Evolutionary conservation across 2,113 vertebrate genomes (phyloP).

Genomic region (Miniopterus natalensis): DNA sequence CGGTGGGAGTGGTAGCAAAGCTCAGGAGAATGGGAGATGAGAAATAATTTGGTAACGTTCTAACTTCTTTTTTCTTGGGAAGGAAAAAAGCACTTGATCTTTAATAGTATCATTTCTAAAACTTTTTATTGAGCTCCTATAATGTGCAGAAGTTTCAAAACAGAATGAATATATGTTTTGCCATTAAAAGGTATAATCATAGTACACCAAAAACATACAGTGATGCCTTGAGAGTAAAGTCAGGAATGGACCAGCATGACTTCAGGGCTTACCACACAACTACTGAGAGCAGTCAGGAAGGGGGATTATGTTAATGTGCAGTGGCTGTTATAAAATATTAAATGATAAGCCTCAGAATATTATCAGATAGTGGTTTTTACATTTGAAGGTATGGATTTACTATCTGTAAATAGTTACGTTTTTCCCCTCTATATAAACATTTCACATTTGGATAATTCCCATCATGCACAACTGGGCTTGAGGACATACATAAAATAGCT

Average conservation of each 20-base stretch:
- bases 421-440: conserved; percentile 41
- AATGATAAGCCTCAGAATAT: conserved; percentile 28
- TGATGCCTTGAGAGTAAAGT: neutral
- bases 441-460: conserved; percentile 26
- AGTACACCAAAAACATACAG: neutral
- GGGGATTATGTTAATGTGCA: neutral
- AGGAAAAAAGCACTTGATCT: neutral
- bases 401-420: neutral
- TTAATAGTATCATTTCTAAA: conserved; percentile 41
- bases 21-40: neutral
- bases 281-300: neutral
- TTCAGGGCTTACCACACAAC: neutral
- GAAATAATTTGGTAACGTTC: neutral
- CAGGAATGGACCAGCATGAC: neutral
- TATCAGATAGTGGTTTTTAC: neutral
- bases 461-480: neutral
- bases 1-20: neutral
- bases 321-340: neutral
- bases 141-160: conserved; percentile 15
- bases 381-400: conserved; percentile 29
- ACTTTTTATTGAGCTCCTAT: neutral
- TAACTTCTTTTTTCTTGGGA: neutral
- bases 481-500: neutral
- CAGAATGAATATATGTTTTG: conserved; percentile 16
- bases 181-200: neutral